Evolutionary conservation across 2,113 vertebrate genomes (phyloP), one percentile per base, ranked within the genome.

Genomic region (Chascanopsetta lugubris): DNA sequence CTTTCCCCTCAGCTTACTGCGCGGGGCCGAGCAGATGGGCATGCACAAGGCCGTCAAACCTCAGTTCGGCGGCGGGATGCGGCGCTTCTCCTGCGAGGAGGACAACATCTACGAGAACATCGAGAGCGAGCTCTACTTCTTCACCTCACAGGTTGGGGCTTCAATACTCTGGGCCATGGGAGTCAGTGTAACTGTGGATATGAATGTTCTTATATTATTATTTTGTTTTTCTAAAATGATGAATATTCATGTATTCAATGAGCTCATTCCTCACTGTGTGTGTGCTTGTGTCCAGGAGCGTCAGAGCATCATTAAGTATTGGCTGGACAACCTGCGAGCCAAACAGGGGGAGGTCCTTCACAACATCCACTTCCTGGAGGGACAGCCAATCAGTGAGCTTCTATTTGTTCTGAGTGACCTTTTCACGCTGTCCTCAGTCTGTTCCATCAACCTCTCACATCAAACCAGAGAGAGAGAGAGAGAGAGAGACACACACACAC

Each of bases 31-130:
- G 3, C 95, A 97, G 90, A 93, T 96, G 55, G 94, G 95, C 20
- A 90, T 99, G 79, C 89, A 94, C 58, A 99, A 98, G 77, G 85
- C 93, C 0, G 93, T 99, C 77, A 98, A 98, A 80, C 90, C 94
- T 0, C 95, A 99, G 69, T 99, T 95, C 1, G 97, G 96, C 0
- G 95, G 95, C 0, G 97, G 97, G 2, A 95, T 93, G 60, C 87
- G 94, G 6, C 89, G 93, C 72, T 98, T 98, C 82, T 96, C 94
- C 34, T 98, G 96, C 1, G 96, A 98, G 50, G 97, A 99, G 81
- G 95, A 97, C 81, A 97, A 97, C 86, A 98, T 99, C 91, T 99
- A 98, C 1, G 94, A 97, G 86, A 97, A 97, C 79, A 95, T 98
- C 9, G 96, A 98, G 82, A 97, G 94, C 2, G 95, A 98, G 85